Evolutionary conservation across 1,140 invertebrate species (phyloP), one percentile per base, ranked within the genome.

Genomic region (Temnothorax nylanderi): DNA sequence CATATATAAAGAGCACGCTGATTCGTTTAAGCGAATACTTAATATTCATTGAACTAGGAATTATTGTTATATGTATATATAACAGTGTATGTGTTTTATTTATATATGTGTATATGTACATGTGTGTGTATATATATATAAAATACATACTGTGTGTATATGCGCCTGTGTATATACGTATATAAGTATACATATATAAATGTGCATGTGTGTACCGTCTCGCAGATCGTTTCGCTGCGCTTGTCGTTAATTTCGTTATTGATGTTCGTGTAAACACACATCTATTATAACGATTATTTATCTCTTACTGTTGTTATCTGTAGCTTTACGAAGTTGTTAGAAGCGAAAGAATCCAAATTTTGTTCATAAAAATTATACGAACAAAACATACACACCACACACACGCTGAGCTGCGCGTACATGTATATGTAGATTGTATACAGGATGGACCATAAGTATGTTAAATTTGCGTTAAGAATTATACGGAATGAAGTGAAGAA

Each of bases 41-140:
- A 90, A 91, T 81, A 89, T 92, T 92, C 86, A 91, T 92, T 89
- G 89, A 89, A 92, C 77, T 90, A 93, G 87, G 72, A 86, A 85
- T 67, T 88, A 86, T 87, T 64, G 47, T 81, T 89, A 85, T 91
- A 89, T 47, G 88, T 78, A 77, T 89, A 87, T 64, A 51, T 72
- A 71, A 62, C 13, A 64, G 18, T 37, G 51, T 51, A 58, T 58
- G 65, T 69, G 41, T 80, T 88, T 86, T 91, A 89, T 37, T 71
- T 91, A 89, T 47, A 51, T 65, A 11, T 37, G 11, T 60, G 49
- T 90, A 88, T 32, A 21, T 62, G 13, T 49, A 32, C 26, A 62
- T 47, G 58, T 67, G n/a, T 80, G 88, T 26, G 1, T 60, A 80
- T 91, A 88, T 34, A 85, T 82, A 16, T 60, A n/a, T 60, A 49